phyloP scores from a whole-genome alignment of 2,797 vertebrate genomes.

The Etheostoma perlongum region DNA sequence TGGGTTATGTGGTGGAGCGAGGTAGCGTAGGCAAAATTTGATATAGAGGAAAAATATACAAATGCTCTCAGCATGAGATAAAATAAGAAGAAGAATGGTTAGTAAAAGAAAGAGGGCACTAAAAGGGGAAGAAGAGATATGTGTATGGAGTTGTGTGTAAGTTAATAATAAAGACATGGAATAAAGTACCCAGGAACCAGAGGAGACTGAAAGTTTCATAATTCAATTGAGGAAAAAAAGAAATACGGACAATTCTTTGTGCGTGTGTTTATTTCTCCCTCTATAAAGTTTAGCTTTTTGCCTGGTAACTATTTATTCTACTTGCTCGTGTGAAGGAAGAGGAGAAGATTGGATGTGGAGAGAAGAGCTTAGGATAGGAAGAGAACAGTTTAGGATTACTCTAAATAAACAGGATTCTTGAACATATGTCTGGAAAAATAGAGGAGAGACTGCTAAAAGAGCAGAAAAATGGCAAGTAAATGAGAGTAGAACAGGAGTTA shows the following conservation, averaged over 20 bases:
- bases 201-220: constrained; percentile 5
- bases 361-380: constrained; percentile 5
- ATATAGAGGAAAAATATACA: constrained; percentile 58
- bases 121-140: constrained; percentile 27
- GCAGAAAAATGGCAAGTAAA: constrained; percentile 31
- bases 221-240: neutral
- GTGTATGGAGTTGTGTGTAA: neutral
- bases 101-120: constrained; percentile 31
- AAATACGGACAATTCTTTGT: neutral
- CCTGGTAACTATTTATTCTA: constrained; percentile 27
- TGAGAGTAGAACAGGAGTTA: constrained; percentile 47
- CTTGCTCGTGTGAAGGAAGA: constrained; percentile 2
- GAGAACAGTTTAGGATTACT: constrained; percentile 40
- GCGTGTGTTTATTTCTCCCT: neutral
- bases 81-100: constrained; percentile 13
- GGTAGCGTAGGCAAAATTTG: constrained; percentile 30
- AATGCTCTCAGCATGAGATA: constrained; percentile 57
- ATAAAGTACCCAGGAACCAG: constrained; percentile 30
- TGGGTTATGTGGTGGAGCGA: constrained; percentile 13
- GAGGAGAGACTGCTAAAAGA: constrained; percentile 47
- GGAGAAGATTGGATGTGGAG: neutral
- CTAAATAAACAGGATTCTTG: constrained; percentile 30
- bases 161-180: constrained; percentile 36
- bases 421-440: constrained; percentile 25
- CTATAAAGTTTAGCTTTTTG: constrained; percentile 22